Evolutionary conservation across 2,888 invertebrate genomes (phyloP), one percentile per base, ranked within the genome.

Genomic region (Bruchidius siliquastri): DNA sequence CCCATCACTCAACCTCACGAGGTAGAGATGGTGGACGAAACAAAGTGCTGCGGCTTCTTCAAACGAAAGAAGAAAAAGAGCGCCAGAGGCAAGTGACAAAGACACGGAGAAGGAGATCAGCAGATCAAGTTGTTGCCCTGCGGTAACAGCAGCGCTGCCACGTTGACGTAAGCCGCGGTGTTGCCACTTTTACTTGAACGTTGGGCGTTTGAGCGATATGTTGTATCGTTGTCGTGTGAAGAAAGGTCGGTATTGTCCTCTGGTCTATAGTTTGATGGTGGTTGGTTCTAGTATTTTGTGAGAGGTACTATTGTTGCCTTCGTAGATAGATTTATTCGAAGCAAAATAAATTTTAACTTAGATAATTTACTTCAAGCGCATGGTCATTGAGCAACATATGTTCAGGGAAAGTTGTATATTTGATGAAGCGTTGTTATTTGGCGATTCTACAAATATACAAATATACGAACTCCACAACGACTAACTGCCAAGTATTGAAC

Each of bases 31-130:
- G 94, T 96, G 84, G 97, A 97, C 89, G 98, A 98, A 91, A 98
- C 96, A 90, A 97, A 68, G 83, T 98, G 98, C 91, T 98, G 98
- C 90, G 98, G 97, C 90, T 98, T 98, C 92, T 96, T 97, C 92
- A 96, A 97, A 89, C 94, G 97, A 88, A 97, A 97, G 95, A 98
- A 98, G 67, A 71, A 71, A 26, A 71, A 71, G 30, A 71, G 71
- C 73, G 83, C 84, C 76, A 84, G 86, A 78, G 84, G 85, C 77
- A 87, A 87, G 86, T 87, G 87, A 87, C 86, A 86, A 85, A 86
- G 86, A 83, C 86, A 86, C 81, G 86, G 86, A 82, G 86, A 87
- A 82, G 86, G 86, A 75, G 87, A 86, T 83, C 87, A 86, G 84
- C 87, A 86, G 79, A 84, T 87, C 80, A 86, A 86, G 77, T 83